Conservation (phyloP, 1,140 invertebrate genomes). For the Leguminivora glycinivorella region DNA sequence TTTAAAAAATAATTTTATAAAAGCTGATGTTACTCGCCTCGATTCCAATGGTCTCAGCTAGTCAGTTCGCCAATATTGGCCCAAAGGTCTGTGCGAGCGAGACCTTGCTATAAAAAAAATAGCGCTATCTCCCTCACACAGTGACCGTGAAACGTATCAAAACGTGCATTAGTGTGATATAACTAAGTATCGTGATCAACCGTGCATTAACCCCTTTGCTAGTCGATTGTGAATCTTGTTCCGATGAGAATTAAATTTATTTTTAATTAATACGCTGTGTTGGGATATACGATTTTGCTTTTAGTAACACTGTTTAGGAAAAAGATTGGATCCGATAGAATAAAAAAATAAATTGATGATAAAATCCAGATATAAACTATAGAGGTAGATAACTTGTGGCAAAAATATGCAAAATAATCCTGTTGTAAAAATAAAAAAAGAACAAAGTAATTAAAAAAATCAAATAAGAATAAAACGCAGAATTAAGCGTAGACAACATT, state of each 20-base stretch:
- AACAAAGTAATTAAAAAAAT: too few relatives aligned
- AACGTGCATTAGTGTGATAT: slow-evolving; percentile 25
- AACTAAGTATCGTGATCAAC: slow-evolving; percentile 24
- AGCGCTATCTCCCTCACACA: too few relatives aligned
- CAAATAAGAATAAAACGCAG: too few relatives aligned
- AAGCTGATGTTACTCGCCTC: not conserved
- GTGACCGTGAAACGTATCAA: not conserved
- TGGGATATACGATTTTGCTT: slow-evolving; percentile 32
- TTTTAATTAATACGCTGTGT: slow-evolving; percentile 36
- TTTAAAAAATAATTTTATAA: not conserved
- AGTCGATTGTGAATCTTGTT: slow-evolving; percentile 70
- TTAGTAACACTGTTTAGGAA: too few relatives aligned
- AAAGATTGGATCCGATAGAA: too few relatives aligned
- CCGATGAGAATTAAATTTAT: slow-evolving; percentile 40
- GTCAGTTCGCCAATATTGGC: slow-evolving; percentile 20
- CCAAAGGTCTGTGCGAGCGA: not conserved
- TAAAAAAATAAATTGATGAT: too few relatives aligned
- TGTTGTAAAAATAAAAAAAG: too few relatives aligned
- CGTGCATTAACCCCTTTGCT: slow-evolving; percentile 39
- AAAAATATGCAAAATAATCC: too few relatives aligned
- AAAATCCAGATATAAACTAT: too few relatives aligned
- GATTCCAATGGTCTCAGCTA: slow-evolving; percentile 11
- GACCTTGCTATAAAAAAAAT: too few relatives aligned
- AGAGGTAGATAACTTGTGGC: too few relatives aligned
- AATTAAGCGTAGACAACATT: too few relatives aligned